phyloP scores from a whole-genome alignment of 2,888 invertebrate genomes.

The Spilarctia lutea region DNA sequence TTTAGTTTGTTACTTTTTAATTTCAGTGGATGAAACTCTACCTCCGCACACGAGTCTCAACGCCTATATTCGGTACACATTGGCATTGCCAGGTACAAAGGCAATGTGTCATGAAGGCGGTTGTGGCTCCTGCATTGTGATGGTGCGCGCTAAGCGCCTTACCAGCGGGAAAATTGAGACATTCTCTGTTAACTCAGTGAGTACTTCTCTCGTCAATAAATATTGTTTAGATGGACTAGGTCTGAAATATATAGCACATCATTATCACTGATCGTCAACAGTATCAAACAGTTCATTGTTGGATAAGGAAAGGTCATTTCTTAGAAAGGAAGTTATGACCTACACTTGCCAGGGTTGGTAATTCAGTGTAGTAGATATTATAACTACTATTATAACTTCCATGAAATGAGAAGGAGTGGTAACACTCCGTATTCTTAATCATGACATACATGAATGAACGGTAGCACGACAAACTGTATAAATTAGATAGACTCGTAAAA shows the following conservation, averaged over 20 bases:
- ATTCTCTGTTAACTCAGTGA: constrained; percentile 79
- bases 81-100: constrained; percentile 89
- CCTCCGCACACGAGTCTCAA: constrained; percentile 87
- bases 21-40: constrained; percentile 65
- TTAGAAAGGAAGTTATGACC: too few relatives aligned
- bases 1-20: neutral
- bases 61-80: constrained; percentile 87
- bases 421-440: too few relatives aligned
- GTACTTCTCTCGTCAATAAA: constrained; percentile 31
- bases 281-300: too few relatives aligned
- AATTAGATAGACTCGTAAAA: neutral
- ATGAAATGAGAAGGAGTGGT: too few relatives aligned
- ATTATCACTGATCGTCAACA: too few relatives aligned
- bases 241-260: too few relatives aligned
- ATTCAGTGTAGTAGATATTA: too few relatives aligned
- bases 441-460: too few relatives aligned
- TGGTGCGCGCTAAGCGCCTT: constrained; percentile 67
- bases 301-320: too few relatives aligned
- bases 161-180: constrained; percentile 64
- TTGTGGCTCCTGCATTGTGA: constrained; percentile 76
- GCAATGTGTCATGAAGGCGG: constrained; percentile 81
- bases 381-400: too few relatives aligned
- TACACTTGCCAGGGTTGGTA: too few relatives aligned
- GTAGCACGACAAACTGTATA: too few relatives aligned
- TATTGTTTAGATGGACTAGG: neutral